Percentiles rank a stretch among this genome's conserved stretches.
phyloP scores from a whole-genome alignment of 2,113 vertebrate species.

The Periophthalmodon schlosseri region DNA sequence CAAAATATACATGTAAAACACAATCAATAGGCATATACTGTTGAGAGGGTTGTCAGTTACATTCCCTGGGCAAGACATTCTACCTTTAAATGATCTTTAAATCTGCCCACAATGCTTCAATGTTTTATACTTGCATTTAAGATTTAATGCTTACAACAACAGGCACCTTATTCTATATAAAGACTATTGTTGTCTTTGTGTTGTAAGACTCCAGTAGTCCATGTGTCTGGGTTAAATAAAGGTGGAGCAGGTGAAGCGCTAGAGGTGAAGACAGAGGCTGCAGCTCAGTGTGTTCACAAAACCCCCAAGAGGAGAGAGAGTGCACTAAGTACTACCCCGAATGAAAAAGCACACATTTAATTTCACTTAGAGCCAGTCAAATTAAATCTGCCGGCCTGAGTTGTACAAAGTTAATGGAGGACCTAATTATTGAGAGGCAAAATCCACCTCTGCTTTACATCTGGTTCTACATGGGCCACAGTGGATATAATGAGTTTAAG shows the following conservation, averaged over 20 bases:
- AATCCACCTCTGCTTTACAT: slow-evolving; percentile 55
- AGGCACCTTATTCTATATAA: neutral
- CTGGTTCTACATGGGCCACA: slow-evolving; percentile 33
- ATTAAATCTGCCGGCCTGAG: slow-evolving; percentile 45
- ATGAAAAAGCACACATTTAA: slow-evolving; percentile 32
- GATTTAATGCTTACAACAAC: no score
- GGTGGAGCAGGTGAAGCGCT: neutral
- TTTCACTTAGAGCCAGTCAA: slow-evolving; percentile 42
- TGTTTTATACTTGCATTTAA: no score
- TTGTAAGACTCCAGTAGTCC: neutral
- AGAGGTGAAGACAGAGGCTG: neutral
- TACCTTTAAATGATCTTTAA: neutral
- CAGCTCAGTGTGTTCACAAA: slow-evolving; percentile 15
- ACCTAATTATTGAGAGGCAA: slow-evolving; percentile 61
- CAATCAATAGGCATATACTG: no score
- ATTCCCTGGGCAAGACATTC: neutral
- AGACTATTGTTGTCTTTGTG: neutral
- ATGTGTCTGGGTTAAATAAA: slow-evolving; percentile 3
- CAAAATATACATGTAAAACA: no score
- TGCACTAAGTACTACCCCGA: slow-evolving; percentile 24
- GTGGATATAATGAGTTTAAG: neutral
- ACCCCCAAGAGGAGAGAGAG: slow-evolving; percentile 28
- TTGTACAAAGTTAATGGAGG: slow-evolving; percentile 54
- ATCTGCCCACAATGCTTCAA: no score
- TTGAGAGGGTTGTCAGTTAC: neutral